phyloP scores from a whole-genome alignment of 2,797 vertebrate genomes.

The Acrocephalus scirpaceus region DNA sequence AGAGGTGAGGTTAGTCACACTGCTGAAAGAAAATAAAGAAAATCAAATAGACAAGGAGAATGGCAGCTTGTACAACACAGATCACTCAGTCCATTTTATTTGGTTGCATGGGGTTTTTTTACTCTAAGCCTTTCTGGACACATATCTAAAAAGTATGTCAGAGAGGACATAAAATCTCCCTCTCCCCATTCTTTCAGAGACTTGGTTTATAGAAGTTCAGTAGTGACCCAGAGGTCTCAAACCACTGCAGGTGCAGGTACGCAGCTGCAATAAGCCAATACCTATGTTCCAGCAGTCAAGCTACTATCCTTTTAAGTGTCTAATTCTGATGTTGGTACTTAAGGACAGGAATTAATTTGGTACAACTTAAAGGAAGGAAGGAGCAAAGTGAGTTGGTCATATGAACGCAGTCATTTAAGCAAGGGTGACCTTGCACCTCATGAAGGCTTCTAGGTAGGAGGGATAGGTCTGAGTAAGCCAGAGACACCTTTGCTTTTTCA shows the following conservation, averaged over 20 bases:
- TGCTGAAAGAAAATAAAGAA: constrained; percentile 60
- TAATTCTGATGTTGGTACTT: not conserved
- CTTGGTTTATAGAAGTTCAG: constrained; percentile 47
- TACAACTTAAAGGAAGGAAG: not conserved
- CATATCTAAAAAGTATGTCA: constrained; percentile 49
- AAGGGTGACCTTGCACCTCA: not conserved
- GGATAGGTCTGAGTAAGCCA: not conserved
- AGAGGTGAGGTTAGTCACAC: constrained; percentile 46
- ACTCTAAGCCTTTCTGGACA: constrained; percentile 13
- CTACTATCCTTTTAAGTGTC: constrained; percentile 32
- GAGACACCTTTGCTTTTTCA: not conserved
- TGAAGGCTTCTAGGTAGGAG: not conserved
- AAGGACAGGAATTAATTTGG: not conserved
- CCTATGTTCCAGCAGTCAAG: not conserved
- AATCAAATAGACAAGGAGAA: constrained; percentile 8
- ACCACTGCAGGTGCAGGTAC: constrained; percentile 26
- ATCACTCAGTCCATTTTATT: constrained; percentile 2
- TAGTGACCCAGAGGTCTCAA: constrained; percentile 12
- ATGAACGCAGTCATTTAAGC: not conserved
- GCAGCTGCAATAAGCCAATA: not conserved
- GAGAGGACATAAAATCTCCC: not conserved
- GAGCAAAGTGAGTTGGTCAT: not conserved
- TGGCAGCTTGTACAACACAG: not conserved
- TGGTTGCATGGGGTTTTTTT: not conserved
- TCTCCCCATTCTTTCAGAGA: not conserved